phyloP scores from a whole-genome alignment of 2,797 vertebrate species.

The Microctenopoma stevenorrisi region DNA sequence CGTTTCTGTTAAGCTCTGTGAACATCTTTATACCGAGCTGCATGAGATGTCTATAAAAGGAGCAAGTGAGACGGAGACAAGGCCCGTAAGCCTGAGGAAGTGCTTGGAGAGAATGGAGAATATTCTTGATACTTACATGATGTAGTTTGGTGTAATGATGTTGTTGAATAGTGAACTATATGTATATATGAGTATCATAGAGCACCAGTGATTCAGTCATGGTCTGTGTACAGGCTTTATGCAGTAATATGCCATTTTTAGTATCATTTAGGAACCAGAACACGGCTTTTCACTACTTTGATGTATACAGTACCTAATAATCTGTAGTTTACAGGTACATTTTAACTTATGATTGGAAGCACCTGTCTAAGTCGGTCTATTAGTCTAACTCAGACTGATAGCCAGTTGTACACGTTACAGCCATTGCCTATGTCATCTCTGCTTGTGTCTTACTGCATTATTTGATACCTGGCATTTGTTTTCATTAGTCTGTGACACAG shows the following conservation, averaged over 20 bases:
- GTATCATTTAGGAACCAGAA: background rate
- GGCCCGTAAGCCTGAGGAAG: background rate
- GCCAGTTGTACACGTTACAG: slow-evolving; percentile 17
- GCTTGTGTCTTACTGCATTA: slow-evolving; percentile 6
- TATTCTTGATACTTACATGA: background rate
- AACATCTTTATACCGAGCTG: background rate
- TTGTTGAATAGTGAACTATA: background rate
- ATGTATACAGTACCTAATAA: background rate
- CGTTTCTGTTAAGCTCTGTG: background rate
- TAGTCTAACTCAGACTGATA: slow-evolving; percentile 6
- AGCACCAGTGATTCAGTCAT: too few relatives aligned
- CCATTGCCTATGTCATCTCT: slow-evolving; percentile 8
- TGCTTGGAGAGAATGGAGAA: background rate
- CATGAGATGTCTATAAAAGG: background rate
- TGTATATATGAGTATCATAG: too few relatives aligned
- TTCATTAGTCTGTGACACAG: slow-evolving; percentile 39
- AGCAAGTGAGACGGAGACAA: background rate
- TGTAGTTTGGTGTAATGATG: background rate
- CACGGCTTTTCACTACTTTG: background rate
- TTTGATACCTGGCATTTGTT: slow-evolving; percentile 32
- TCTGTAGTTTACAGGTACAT: background rate
- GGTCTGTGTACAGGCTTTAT: too few relatives aligned
- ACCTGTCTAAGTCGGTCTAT: background rate
- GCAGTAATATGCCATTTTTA: background rate
- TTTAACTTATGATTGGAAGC: background rate